Evolutionary conservation across 2,888 invertebrate species (phyloP).

Genomic region (Mythimna pallens): DNA sequence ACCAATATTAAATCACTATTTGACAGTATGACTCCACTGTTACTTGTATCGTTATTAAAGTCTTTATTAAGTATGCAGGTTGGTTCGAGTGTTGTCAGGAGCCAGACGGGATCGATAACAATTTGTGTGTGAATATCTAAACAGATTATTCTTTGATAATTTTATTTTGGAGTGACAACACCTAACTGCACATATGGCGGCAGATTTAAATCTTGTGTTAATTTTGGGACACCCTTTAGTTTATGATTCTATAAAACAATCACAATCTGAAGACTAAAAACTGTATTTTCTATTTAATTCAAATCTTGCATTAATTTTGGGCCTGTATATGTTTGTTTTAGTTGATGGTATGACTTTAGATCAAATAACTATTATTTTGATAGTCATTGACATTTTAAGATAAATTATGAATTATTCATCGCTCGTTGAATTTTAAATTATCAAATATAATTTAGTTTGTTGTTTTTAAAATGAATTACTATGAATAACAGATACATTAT

Average conservation of each 20-base stretch:
- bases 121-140: slow-evolving; percentile 40
- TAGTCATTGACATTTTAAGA: slow-evolving; percentile 24
- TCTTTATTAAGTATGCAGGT: slow-evolving; percentile 26
- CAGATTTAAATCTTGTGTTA: no score
- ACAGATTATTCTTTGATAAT: slow-evolving; percentile 37
- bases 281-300: no score
- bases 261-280: no score
- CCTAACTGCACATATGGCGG: no score
- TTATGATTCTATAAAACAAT: no score
- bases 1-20: neutral
- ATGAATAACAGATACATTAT: neutral
- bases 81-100: neutral
- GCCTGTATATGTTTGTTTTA: slow-evolving; percentile 16
- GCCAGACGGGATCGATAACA: slow-evolving; percentile 45
- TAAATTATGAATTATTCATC: slow-evolving; percentile 45
- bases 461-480: slow-evolving; percentile 13
- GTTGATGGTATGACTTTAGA: slow-evolving; percentile 38
- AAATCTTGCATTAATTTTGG: no score
- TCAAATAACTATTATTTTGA: slow-evolving; percentile 36
- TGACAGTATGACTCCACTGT: neutral
- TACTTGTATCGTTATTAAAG: neutral
- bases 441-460: slow-evolving; percentile 1
- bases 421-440: slow-evolving; percentile 7
- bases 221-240: no score
- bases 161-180: no score